Base-by-base conservation (phyloP, 2,888 invertebrate genomes). In the Rhagophthalmus giganteus region DNA sequence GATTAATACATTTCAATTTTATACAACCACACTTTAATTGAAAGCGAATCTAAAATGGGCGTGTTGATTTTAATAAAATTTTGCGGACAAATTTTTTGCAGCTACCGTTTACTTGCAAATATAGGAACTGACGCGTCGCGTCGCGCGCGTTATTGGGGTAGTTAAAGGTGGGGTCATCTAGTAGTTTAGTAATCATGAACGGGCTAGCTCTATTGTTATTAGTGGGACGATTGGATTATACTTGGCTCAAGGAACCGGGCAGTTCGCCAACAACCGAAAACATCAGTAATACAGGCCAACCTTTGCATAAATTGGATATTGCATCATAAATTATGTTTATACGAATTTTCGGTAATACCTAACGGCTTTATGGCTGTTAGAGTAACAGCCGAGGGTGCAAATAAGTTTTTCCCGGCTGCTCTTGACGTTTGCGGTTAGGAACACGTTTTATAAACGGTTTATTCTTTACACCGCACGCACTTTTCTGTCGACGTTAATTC, bases 291-390 rank as follows among this genome's bases (percentile, higher is more conserved):
- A 55, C 53, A 48, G 26, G 28, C 15, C 45, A 52, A 37, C 53
- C 55, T 55, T 49, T 55, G 49, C 52, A 55, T 55, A 55, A 52
- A 55, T 55, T 53, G 52, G 52, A 45, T 55, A 55, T 55, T 52
- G 52, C 48, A 16, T 16, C 32, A 44, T 53, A 55, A 55, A 55
- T 55, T 55, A 37, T 30, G 47, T 49, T 48, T 49, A 53, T 48
- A 35, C 32, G 40, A 34, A 55, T 35, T 55, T 40, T 41, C 40
- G 13, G 62, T 40, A 49, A 54, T 30, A 44, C 25, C 45, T 33
- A 48, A 37, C 16, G 32, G 46, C 40, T 52, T 51, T 37, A 41
- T 37, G 16, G 42, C 37, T 41, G 27, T 39, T 39, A 47, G 33
- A 37, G 38, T 37, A 42, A 32, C 31, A 15, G 26, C 20, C 30